phyloP scores from a whole-genome alignment of 2,888 invertebrate species.

The Tachina grossa region DNA sequence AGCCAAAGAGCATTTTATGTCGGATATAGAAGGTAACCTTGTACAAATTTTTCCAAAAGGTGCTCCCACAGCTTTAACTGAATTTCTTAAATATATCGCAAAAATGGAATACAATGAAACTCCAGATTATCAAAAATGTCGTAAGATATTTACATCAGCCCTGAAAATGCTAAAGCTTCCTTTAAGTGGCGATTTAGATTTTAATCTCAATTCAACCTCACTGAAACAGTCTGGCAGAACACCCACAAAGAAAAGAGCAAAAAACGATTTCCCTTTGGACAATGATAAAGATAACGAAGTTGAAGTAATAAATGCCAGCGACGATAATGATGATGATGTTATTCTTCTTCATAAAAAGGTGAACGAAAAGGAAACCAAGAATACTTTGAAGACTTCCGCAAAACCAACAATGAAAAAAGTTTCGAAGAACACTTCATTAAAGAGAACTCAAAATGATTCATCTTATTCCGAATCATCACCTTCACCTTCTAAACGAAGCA shows the following conservation, averaged over 20 bases:
- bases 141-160: slow-evolving; percentile 86
- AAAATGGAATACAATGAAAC: slow-evolving; percentile 87
- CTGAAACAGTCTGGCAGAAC: slow-evolving; percentile 24
- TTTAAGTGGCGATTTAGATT: slow-evolving; percentile 84
- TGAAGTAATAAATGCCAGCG: slow-evolving; percentile 75
- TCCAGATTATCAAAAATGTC: slow-evolving; percentile 90
- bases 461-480: slow-evolving; percentile 62
- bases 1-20: slow-evolving; percentile 88
- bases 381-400: neutral
- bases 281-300: slow-evolving; percentile 69
- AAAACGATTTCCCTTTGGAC: slow-evolving; percentile 19
- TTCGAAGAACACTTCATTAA: slow-evolving; percentile 35
- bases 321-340: slow-evolving; percentile 75
- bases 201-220: slow-evolving; percentile 69
- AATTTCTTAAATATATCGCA: slow-evolving; percentile 88
- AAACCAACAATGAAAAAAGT: slow-evolving; percentile 46
- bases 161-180: slow-evolving; percentile 86
- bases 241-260: slow-evolving; percentile 23
- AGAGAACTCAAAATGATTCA: slow-evolving; percentile 36
- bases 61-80: slow-evolving; percentile 84
- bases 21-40: slow-evolving; percentile 79
- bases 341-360: slow-evolving; percentile 68
- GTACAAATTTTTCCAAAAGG: slow-evolving; percentile 79
- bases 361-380: slow-evolving; percentile 63
- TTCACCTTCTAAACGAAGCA: slow-evolving; percentile 71